Base-by-base conservation (phyloP, 2,888 invertebrate genomes). In the Chironomus riparius region DNA sequence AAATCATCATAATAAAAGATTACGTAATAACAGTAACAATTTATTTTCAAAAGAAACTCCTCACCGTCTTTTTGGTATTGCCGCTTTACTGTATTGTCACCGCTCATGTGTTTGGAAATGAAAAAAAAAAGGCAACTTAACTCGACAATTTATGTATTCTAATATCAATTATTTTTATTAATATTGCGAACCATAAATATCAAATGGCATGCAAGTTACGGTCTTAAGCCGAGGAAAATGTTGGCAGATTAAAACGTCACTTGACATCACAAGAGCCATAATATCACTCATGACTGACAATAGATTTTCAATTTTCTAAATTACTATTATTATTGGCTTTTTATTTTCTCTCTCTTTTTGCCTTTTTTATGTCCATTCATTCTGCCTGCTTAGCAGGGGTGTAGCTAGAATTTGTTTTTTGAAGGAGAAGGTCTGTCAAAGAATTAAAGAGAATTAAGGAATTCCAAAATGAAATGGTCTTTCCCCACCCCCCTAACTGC, bases 271-370 rank as follows among this genome's bases (percentile, higher is more conserved):
- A 70, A 24, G 22, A 15, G 56, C 50, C 13, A 70, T 70, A 70
- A 70, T 50, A 50, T 50, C 48, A 24, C 15, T 24, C 69, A 6
- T 24, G 6, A 24, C 24, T 65, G 47, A 70, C 70, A 70, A 70
- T 50, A 70, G 70, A 70, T 70, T 70, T 70, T 70, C 70, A 70
- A 70, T 70, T 70, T 65, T 70, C 70, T 50, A 70, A 70, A 70
- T 70, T 70, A 21, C 47, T 28, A 70, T 22, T 50, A 50, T 21
- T 50, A 70, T 50, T 38, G 38, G 4, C 38, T 68, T 24, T 68
- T 13, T 68, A 28, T 28, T 28, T 28, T 28, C 28, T 28, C 28
- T 28, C 4, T 24, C 4, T 24, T 24, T 2, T 4, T 4, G n/a
- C 4, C 4, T 24, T 24, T 24, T 24, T 24, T 24, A 24, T 4